Evolutionary conservation across 64 coral and sea anemone genomes (phyloP).

Genomic region (Actinia tenebrosa): DNA sequence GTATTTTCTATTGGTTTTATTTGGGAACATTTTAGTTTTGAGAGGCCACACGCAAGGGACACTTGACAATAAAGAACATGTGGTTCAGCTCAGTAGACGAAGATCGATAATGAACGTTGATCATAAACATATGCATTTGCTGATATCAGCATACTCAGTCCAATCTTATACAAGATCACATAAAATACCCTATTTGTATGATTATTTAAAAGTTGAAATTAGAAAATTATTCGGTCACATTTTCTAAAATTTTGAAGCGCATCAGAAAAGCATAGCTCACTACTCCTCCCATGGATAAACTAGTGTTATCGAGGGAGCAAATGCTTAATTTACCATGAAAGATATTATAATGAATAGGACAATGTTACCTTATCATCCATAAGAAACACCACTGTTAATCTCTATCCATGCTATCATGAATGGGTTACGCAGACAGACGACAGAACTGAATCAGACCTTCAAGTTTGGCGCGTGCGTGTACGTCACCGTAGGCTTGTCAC

Average conservation of each 20-base stretch:
- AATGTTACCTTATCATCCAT: neutral
- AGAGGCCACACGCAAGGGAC: no score
- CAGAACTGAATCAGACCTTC: neutral
- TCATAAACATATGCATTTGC: no score
- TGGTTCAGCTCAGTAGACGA: no score
- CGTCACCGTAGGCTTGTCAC: neutral
- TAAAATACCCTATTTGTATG: no score
- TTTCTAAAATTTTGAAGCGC: neutral
- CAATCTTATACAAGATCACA: no score
- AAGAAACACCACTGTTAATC: neutral
- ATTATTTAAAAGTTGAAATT: no score
- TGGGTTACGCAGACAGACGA: neutral
- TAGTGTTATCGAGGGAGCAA: neutral
- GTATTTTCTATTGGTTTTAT: no score
- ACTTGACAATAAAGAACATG: no score
- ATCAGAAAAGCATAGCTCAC: neutral
- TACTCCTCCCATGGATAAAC: neutral
- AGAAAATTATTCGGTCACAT: neutral
- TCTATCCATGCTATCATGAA: neutral
- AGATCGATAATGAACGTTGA: no score
- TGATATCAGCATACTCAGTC: no score
- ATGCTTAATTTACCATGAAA: neutral
- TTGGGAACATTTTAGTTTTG: no score
- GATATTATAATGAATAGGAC: neutral
- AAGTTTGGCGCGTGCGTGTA: neutral